Evolutionary conservation across 1,140 invertebrate genomes (phyloP).

Genomic region (Linepithema humile): DNA sequence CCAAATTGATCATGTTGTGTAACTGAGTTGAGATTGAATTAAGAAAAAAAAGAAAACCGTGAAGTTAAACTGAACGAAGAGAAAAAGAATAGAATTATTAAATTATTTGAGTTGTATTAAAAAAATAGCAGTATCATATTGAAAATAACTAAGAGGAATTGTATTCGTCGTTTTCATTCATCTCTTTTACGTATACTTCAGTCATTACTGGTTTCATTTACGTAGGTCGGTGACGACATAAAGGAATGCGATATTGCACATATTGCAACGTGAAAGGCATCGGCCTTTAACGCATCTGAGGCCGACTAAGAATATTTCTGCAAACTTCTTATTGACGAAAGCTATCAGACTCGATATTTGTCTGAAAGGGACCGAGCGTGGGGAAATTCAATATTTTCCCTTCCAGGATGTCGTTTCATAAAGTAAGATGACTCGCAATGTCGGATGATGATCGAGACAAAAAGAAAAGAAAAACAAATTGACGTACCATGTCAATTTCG

Average conservation of each 20-base stretch:
- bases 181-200: too few relatives aligned
- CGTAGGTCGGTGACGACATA: not conserved
- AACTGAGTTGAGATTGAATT: not conserved
- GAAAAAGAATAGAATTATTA: too few relatives aligned
- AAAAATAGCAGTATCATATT: not conserved
- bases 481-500: too few relatives aligned
- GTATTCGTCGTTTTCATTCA: too few relatives aligned
- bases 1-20: not conserved
- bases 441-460: too few relatives aligned
- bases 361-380: too few relatives aligned
- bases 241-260: slow-evolving; percentile 28
- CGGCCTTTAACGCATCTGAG: slow-evolving; percentile 36
- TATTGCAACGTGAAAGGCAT: slow-evolving; percentile 39
- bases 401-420: not conserved
- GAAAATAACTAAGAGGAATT: not conserved
- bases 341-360: not conserved
- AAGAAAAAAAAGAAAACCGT: too few relatives aligned
- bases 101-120: too few relatives aligned
- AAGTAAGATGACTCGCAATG: not conserved
- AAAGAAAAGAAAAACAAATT: too few relatives aligned
- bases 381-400: not conserved
- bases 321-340: not conserved
- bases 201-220: too few relatives aligned
- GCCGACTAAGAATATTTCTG: not conserved
- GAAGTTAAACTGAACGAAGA: too few relatives aligned